phyloP scores from a whole-genome alignment of 2,888 invertebrate genomes.

The Spodoptera exigua region DNA sequence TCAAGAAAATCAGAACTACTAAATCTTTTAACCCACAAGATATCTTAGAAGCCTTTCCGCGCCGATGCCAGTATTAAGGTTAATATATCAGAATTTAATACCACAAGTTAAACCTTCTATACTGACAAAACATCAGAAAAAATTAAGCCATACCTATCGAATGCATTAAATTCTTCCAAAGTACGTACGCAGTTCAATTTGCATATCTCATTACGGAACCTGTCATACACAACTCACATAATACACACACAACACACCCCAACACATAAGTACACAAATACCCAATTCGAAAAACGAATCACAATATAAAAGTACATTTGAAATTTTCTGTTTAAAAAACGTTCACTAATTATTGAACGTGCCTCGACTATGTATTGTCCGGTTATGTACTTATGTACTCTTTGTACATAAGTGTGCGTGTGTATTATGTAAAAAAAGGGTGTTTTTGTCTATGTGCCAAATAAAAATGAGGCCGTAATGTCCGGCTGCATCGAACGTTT shows the following conservation, averaged over 20 bases:
- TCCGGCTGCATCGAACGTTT: constrained; percentile 84
- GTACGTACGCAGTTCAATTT: neutral
- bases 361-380: constrained; percentile 73
- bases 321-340: constrained; percentile 87
- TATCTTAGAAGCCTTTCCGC: no score
- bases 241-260: constrained; percentile 4
- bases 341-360: constrained; percentile 85
- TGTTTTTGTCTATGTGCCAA: constrained; percentile 89
- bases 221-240: constrained; percentile 30
- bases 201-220: constrained; percentile 41
- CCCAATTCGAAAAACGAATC: constrained; percentile 78
- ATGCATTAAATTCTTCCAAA: neutral
- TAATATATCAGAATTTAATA: no score
- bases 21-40: no score
- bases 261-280: constrained; percentile 59
- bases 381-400: constrained; percentile 57
- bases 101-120: no score
- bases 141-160: neutral
- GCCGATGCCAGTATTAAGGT: no score
- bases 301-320: constrained; percentile 84
- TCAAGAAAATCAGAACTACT: no score
- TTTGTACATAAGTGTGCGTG: constrained; percentile 68
- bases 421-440: constrained; percentile 83
- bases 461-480: constrained; percentile 89
- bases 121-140: no score